Conservation (phyloP, 2,888 invertebrate species). For the Koerneria pararmatus region DNA sequence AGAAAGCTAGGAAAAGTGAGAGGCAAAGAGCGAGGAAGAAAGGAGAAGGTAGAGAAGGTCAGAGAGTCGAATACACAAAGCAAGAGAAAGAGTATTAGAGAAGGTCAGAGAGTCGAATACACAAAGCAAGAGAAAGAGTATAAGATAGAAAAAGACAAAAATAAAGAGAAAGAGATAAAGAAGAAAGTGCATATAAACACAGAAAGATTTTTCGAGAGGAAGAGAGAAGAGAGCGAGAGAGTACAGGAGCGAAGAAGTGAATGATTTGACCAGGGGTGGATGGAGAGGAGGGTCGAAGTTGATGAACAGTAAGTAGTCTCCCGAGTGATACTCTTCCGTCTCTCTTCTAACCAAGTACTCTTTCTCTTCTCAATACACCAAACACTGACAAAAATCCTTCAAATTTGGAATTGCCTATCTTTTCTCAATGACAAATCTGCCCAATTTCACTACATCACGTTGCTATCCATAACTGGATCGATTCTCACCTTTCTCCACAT, state of each 20-base stretch:
- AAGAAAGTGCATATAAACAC: too few relatives aligned
- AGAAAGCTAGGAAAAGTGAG: constrained; percentile 26
- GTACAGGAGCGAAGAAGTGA: not conserved
- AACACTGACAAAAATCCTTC: too few relatives aligned
- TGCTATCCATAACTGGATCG: not conserved
- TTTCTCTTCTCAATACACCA: too few relatives aligned
- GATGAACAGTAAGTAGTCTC: constrained; percentile 12
- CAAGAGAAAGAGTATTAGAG: constrained; percentile 12
- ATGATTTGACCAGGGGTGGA: constrained; percentile 11
- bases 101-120: constrained; percentile 24
- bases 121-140: constrained; percentile 8
- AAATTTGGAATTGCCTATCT: too few relatives aligned
- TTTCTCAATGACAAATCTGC: too few relatives aligned
- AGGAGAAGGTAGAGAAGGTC: constrained; percentile 18
- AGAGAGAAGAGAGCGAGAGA: constrained; percentile 13
- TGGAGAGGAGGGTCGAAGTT: constrained; percentile 16
- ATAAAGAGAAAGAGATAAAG: constrained; percentile 26
- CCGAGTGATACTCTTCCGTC: constrained; percentile 21
- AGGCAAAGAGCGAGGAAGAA: constrained; percentile 25
- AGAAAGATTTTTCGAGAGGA: constrained; percentile 2
- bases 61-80: constrained; percentile 1
- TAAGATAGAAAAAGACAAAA: constrained; percentile 18
- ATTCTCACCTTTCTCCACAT: not conserved
- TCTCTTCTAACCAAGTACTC: too few relatives aligned
- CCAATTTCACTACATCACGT: too few relatives aligned